These are phyloP conservation scores for Ariopsis seemanni DNA, from an alignment of 2,113 vertebrate species.

Conservation along the genomic window DNA sequence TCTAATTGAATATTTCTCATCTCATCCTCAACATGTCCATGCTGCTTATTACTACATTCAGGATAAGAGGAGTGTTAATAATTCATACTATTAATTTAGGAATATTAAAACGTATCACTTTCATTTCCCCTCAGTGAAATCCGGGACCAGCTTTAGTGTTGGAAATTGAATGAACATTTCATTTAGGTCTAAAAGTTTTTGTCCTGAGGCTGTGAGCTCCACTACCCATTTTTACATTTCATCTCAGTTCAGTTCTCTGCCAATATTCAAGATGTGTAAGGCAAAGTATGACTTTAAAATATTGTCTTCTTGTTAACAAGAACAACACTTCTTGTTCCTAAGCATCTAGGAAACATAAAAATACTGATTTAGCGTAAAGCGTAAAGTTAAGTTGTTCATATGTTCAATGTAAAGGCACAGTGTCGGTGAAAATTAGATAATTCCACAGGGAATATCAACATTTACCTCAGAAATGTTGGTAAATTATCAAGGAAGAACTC, in stretches of 20 bases:
- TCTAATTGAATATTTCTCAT: not conserved
- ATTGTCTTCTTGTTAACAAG: not conserved
- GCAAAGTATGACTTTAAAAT: not conserved
- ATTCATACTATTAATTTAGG: not conserved
- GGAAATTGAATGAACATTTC: not conserved
- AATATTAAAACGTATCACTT: not conserved
- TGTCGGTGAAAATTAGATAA: not conserved
- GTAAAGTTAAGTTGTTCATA: not conserved
- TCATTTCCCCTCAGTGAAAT: not conserved
- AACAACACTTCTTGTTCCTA: not conserved
- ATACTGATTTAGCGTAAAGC: not conserved
- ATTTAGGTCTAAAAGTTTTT: not conserved
- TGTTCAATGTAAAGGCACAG: not conserved
- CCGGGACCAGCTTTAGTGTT: not conserved
- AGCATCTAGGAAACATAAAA: not conserved
- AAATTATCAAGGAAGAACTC: not conserved
- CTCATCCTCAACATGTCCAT: not conserved
- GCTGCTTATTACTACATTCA: not conserved
- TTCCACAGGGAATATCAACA: not conserved
- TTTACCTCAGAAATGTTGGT: not conserved
- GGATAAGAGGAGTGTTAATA: not conserved
- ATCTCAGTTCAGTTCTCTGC: not conserved
- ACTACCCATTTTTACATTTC: not conserved
- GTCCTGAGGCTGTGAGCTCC: not conserved
- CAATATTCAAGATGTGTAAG: not conserved